Conservation (phyloP, 2,888 invertebrate species). For the Tuta absoluta region DNA sequence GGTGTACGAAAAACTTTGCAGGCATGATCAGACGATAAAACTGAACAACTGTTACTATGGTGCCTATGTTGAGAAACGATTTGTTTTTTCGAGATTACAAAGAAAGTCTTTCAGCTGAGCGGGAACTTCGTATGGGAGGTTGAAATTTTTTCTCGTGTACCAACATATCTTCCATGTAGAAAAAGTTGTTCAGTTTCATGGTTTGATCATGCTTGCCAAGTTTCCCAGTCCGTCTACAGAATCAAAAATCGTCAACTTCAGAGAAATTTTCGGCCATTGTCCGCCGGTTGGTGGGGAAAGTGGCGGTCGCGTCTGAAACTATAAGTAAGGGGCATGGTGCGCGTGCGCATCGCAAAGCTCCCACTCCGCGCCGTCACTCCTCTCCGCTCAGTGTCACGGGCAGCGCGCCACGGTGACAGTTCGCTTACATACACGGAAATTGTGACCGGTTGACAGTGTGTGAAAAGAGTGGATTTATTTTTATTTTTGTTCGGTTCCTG, state of each 20-base stretch:
- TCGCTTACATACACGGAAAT: background rate
- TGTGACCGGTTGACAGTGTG: constrained; percentile 15
- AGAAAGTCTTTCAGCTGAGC: too few relatives aligned
- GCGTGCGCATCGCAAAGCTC: constrained; percentile 64
- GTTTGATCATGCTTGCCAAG: too few relatives aligned
- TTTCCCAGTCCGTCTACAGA: background rate
- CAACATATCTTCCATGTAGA: too few relatives aligned
- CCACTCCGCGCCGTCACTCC: constrained; percentile 36
- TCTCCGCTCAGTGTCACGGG: constrained; percentile 48
- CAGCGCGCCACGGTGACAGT: constrained; percentile 25
- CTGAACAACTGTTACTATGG: too few relatives aligned
- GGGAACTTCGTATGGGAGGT: too few relatives aligned
- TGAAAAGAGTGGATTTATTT: background rate
- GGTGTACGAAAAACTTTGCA: too few relatives aligned
- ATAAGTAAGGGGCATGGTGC: constrained; percentile 65
- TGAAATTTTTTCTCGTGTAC: too few relatives aligned
- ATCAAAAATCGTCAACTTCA: constrained; percentile 20
- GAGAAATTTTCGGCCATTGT: constrained; percentile 44
- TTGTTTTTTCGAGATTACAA: too few relatives aligned
- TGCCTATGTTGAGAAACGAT: too few relatives aligned
- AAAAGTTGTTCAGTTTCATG: too few relatives aligned
- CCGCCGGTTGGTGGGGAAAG: constrained; percentile 68
- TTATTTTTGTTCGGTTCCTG: background rate
- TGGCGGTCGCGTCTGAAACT: constrained; percentile 68
- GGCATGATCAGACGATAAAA: too few relatives aligned